A percentile compares a stretch with the other conserved stretches of the same genome.
Evolutionary conservation across 1,140 invertebrate species (phyloP).

Genomic region (Meloidogyne hapla): DNA sequence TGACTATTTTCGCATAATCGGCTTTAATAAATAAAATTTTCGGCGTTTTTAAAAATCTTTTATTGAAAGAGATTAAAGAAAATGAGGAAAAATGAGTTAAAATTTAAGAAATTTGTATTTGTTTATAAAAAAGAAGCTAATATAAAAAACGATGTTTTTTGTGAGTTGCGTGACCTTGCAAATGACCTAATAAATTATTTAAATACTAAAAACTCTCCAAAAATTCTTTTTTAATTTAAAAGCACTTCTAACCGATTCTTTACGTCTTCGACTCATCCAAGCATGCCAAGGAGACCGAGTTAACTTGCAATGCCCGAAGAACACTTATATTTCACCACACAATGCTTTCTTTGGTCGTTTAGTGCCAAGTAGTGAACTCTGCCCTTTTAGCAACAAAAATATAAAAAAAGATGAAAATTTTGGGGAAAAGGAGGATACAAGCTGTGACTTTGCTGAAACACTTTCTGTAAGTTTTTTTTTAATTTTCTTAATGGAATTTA

Average conservation of each 20-base stretch:
- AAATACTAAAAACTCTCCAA: neutral
- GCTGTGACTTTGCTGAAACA: conserved; percentile 50
- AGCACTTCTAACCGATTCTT: conserved; percentile 48
- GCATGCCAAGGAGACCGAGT: conserved; percentile 50
- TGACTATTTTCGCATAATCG: neutral
- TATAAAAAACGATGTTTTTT: no score
- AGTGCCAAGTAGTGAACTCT: conserved; percentile 49
- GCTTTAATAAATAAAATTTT: conserved; percentile 7
- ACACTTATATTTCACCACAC: conserved; percentile 51
- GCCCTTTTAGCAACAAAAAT: conserved; percentile 27
- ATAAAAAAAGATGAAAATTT: conserved; percentile 5
- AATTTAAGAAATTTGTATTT: no score
- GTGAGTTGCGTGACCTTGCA: neutral
- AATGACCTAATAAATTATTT: neutral
- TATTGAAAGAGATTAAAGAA: neutral
- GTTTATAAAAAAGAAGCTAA: no score
- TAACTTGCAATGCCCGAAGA: conserved; percentile 50
- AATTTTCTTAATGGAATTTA: neutral
- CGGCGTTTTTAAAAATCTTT: neutral
- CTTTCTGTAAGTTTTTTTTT: conserved; percentile 39
- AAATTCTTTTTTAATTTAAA: conserved; percentile 25
- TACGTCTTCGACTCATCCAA: conserved; percentile 48
- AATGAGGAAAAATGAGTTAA: neutral
- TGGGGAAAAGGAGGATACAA: conserved; percentile 44
- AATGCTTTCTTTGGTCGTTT: conserved; percentile 52